A percentile compares a stretch with the other conserved stretches of the same genome.
These are phyloP conservation scores for Eilema sororculum DNA, from an alignment of 2,888 invertebrate genomes.

Conservation along the genomic window DNA sequence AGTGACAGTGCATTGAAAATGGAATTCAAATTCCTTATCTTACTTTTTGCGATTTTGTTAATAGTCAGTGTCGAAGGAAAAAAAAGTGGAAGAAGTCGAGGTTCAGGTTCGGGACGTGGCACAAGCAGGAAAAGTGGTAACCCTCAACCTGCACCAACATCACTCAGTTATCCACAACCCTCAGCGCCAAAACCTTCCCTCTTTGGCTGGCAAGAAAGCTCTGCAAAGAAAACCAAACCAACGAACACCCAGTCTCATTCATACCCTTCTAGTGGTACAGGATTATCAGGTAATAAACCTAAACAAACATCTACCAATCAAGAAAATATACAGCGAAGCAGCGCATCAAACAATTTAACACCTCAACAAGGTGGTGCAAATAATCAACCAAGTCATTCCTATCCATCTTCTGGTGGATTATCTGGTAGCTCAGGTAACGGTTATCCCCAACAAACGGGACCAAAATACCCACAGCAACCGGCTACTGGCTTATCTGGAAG, in stretches of 20 bases:
- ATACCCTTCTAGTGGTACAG: constrained; percentile 77
- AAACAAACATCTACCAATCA: constrained; percentile 67
- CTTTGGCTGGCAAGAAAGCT: constrained; percentile 79
- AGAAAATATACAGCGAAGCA: constrained; percentile 73
- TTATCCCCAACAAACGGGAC: constrained; percentile 56
- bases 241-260: constrained; percentile 67
- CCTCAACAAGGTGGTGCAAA: constrained; percentile 58
- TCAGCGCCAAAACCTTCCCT: constrained; percentile 70
- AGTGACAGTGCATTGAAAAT: constrained; percentile 52
- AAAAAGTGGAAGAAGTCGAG: constrained; percentile 76
- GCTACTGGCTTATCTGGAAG: constrained; percentile 36
- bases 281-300: constrained; percentile 70
- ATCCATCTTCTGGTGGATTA: constrained; percentile 73
- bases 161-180: constrained; percentile 76
- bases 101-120: constrained; percentile 73
- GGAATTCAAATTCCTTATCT: constrained; percentile 59
- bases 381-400: constrained; percentile 66
- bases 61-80: constrained; percentile 65
- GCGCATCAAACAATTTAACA: constrained; percentile 61
- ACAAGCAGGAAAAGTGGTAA: constrained; percentile 70
- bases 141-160: constrained; percentile 76
- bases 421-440: constrained; percentile 68
- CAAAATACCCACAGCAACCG: constrained; percentile 52
- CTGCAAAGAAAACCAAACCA: constrained; percentile 64
- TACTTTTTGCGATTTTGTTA: constrained; percentile 57